Evolutionary conservation across 2,888 invertebrate genomes (phyloP).

Genomic region (Thysanoteuthis rhombus): DNA sequence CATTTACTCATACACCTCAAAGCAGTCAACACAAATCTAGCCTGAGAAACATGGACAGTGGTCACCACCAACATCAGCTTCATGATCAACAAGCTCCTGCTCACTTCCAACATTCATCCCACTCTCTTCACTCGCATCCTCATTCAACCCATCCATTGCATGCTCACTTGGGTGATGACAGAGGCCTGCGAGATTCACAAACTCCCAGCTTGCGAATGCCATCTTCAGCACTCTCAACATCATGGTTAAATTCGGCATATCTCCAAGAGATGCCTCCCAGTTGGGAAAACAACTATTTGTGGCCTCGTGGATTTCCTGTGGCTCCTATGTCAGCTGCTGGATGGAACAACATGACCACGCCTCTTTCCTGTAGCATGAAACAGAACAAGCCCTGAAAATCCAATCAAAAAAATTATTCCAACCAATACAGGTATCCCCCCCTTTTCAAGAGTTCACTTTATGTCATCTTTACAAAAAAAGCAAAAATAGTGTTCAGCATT

Average conservation of each 20-base stretch:
- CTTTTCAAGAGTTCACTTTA: too few species aligned
- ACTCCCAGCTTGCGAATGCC: not conserved
- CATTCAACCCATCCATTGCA: conserved; percentile 16
- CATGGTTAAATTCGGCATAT: conserved; percentile 14
- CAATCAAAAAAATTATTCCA: not conserved
- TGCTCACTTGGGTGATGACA: not conserved
- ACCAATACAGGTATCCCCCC: too few species aligned
- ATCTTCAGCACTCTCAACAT: not conserved
- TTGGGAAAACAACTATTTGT: conserved; percentile 23
- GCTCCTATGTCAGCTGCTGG: not conserved
- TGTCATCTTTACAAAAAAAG: too few species aligned
- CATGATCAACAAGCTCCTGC: not conserved
- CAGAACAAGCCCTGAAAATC: not conserved
- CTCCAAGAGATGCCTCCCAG: conserved; percentile 17
- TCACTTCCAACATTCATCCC: not conserved
- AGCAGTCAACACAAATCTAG: not conserved
- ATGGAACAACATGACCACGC: not conserved
- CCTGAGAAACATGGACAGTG: not conserved
- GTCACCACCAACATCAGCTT: not conserved
- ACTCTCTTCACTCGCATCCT: not conserved
- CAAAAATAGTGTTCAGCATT: too few species aligned
- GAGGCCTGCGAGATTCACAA: conserved; percentile 14
- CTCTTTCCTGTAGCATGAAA: conserved; percentile 12
- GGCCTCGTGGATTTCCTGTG: not conserved
- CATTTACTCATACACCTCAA: not conserved